Percentiles rank a stretch among this genome's conserved stretches.
Evolutionary conservation across 2,888 invertebrate species (phyloP).

Genomic region (Agriotes lineatus): DNA sequence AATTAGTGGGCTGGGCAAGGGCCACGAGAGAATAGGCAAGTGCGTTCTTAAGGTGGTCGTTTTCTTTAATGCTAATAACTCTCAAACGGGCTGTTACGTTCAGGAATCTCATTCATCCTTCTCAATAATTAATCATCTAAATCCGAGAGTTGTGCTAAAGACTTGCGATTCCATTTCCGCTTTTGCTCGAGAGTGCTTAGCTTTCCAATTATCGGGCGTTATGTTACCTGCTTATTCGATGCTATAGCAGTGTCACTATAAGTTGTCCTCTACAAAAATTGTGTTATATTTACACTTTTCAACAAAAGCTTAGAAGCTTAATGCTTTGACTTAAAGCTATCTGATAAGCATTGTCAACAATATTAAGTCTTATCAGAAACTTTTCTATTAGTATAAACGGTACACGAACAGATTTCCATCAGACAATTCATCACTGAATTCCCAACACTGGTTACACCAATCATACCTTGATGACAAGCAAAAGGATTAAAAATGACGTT

Average conservation of each 20-base stretch:
- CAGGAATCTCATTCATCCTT: conserved; percentile 35
- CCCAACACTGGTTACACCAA: too few relatives aligned
- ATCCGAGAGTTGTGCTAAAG: conserved; percentile 40
- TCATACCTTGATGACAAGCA: too few relatives aligned
- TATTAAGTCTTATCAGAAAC: too few relatives aligned
- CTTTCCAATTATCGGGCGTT: conserved; percentile 45
- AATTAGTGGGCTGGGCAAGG: too few relatives aligned
- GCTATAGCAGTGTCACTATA: conserved; percentile 24
- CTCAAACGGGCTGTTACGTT: conserved; percentile 28
- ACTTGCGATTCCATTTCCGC: conserved; percentile 42
- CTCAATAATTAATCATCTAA: conserved; percentile 43
- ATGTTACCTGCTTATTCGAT: conserved; percentile 45
- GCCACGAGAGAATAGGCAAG: not conserved
- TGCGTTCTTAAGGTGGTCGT: conserved; percentile 5
- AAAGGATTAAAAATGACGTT: not conserved
- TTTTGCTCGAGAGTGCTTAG: conserved; percentile 41
- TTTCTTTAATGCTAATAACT: conserved; percentile 35
- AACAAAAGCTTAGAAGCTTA: too few relatives aligned
- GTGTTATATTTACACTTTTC: too few relatives aligned
- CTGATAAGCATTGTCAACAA: too few relatives aligned
- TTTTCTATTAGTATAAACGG: too few relatives aligned
- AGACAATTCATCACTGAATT: too few relatives aligned
- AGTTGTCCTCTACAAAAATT: too few relatives aligned
- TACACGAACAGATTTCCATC: too few relatives aligned
- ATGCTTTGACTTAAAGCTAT: too few relatives aligned